Percentiles rank a stretch among this genome's conserved stretches.
Evolutionary conservation across 2,797 vertebrate genomes (phyloP).

Genomic region (Emys orbicularis): DNA sequence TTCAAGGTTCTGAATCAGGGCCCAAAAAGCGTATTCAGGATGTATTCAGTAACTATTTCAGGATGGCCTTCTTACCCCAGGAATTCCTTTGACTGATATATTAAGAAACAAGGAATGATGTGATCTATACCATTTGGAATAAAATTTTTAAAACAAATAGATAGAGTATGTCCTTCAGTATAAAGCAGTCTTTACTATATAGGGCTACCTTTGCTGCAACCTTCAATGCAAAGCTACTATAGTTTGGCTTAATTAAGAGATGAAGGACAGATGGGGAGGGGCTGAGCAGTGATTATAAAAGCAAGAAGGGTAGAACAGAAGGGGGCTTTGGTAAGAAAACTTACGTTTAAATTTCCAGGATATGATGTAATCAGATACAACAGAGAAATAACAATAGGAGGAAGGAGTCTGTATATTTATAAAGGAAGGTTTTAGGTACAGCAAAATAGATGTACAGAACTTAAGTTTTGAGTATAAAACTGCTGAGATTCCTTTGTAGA

Average conservation of each 20-base stretch:
- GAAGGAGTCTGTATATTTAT: neutral
- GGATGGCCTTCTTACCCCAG: neutral
- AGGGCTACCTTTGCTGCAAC: neutral
- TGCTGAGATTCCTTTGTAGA: neutral
- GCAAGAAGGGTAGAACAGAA: too few species aligned
- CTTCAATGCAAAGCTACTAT: neutral
- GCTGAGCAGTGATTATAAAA: too few species aligned
- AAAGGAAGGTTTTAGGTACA: neutral
- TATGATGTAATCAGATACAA: too few species aligned
- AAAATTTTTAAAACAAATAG: neutral
- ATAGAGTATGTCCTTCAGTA: fast-evolving
- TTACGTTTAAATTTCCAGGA: too few species aligned
- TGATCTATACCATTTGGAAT: neutral
- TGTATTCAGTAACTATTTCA: neutral
- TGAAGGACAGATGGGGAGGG: too few species aligned
- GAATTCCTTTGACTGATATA: neutral
- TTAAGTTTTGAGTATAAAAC: neutral
- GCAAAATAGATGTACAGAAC: neutral
- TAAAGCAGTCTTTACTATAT: neutral
- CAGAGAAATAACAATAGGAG: neutral
- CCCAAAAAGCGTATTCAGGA: neutral
- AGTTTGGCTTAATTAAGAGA: neutral
- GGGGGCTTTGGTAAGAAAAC: too few species aligned
- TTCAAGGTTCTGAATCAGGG: neutral
- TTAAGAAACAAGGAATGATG: neutral